phyloP scores from a whole-genome alignment of 2,888 invertebrate species.

The Scrobipalpa costella region DNA sequence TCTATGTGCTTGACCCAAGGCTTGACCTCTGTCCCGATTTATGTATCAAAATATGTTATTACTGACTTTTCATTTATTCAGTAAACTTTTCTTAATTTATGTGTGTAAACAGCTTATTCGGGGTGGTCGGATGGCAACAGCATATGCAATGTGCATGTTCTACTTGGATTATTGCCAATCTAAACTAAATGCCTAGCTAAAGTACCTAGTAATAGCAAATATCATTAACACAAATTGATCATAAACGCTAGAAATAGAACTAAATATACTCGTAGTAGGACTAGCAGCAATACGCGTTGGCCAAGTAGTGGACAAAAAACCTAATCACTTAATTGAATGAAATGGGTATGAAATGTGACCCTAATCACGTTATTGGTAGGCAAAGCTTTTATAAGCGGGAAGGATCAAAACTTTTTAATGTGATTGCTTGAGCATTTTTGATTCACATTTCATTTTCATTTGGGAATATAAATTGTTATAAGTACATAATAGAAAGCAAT shows the following conservation, averaged over 20 bases:
- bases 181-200: not conserved
- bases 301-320: conserved; percentile 15
- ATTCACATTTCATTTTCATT: too few relatives aligned
- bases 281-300: too few relatives aligned
- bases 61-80: too few relatives aligned
- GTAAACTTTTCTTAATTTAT: too few relatives aligned
- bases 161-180: conserved; percentile 4
- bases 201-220: not conserved
- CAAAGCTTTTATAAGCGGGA: not conserved
- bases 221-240: conserved; percentile 11
- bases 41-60: too few relatives aligned
- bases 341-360: not conserved
- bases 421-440: not conserved
- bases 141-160: not conserved
- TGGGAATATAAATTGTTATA: too few relatives aligned
- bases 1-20: not conserved
- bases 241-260: not conserved
- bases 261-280: too few relatives aligned
- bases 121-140: not conserved
- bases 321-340: conserved; percentile 26
- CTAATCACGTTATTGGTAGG: not conserved
- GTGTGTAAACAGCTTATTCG: too few relatives aligned
- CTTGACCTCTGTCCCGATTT: not conserved
- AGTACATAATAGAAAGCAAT: not conserved
- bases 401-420: not conserved